Percentiles rank a stretch among this genome's conserved stretches.
These are phyloP conservation scores for Babyrousa celebensis DNA, from an alignment of 2,797 vertebrate species.

Conservation along the genomic window DNA sequence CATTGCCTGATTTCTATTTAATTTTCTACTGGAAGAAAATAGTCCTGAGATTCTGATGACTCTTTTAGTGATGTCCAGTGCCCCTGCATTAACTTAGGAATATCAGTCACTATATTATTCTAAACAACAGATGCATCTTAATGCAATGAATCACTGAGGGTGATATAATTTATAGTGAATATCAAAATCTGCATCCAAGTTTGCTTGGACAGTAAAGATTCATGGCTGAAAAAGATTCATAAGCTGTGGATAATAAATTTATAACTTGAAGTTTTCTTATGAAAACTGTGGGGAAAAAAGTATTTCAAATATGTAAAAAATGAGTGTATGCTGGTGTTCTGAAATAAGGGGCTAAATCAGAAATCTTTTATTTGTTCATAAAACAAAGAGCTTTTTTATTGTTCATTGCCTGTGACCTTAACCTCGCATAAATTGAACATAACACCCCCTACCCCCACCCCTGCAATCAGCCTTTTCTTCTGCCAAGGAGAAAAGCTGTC, in stretches of 20 bases:
- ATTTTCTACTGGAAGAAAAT: slow-evolving; percentile 70
- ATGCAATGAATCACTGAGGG: slow-evolving; percentile 24
- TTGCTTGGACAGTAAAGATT: slow-evolving; percentile 70
- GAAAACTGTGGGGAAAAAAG: slow-evolving; percentile 54
- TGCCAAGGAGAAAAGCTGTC: slow-evolving; percentile 73
- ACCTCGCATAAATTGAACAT: slow-evolving; percentile 2
- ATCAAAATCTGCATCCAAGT: slow-evolving; percentile 72
- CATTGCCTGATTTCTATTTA: slow-evolving; percentile 61
- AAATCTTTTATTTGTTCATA: slow-evolving; percentile 56
- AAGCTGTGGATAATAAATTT: slow-evolving; percentile 65
- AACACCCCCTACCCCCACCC: not conserved
- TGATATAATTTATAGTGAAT: slow-evolving; percentile 61
- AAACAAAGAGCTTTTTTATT: slow-evolving; percentile 67
- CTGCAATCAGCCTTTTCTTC: slow-evolving; percentile 50
- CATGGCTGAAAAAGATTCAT: slow-evolving; percentile 25
- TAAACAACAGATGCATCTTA: slow-evolving; percentile 66
- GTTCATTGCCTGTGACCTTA: slow-evolving; percentile 51
- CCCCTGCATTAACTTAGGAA: slow-evolving; percentile 49
- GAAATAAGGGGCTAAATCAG: slow-evolving; percentile 20
- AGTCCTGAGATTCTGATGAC: slow-evolving; percentile 61
- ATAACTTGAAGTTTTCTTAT: slow-evolving; percentile 45
- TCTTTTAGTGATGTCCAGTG: slow-evolving; percentile 51
- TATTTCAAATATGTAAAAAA: slow-evolving; percentile 76
- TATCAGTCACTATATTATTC: slow-evolving; percentile 43
- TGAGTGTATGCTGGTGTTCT: slow-evolving; percentile 36